Conservation (phyloP, 2,888 invertebrate genomes). For the Sipha maydis region DNA sequence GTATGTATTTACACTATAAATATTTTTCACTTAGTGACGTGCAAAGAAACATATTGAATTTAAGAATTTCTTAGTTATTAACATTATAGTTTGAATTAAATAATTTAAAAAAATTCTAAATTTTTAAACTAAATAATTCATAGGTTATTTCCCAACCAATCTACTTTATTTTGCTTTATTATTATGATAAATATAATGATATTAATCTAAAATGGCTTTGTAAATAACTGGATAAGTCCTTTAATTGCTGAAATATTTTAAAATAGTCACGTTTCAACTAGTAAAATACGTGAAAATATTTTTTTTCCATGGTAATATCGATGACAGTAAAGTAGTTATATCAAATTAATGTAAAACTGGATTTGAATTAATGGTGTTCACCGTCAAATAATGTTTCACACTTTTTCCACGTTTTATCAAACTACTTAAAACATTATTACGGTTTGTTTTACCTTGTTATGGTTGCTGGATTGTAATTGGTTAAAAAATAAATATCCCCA, state of each 20-base stretch:
- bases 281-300: conserved; percentile 12
- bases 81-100: no score
- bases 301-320: background rate
- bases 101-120: no score
- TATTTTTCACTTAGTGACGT: no score
- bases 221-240: conserved; percentile 9
- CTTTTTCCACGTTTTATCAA: background rate
- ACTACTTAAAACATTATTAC: background rate
- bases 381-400: background rate
- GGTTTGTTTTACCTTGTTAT: background rate
- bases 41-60: no score
- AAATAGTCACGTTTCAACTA: conserved; percentile 32
- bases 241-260: background rate
- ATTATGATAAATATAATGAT: background rate
- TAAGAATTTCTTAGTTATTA: no score
- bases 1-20: no score
- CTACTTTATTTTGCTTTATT: background rate
- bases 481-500: no score
- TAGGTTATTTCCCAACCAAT: no score
- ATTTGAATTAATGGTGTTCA: background rate
- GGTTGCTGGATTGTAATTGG: no score
- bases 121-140: no score
- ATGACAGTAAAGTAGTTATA: background rate
- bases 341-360: background rate
- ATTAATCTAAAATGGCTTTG: background rate